A percentile compares a stretch with the other conserved stretches of the same genome.
phyloP scores from a whole-genome alignment of 2,113 vertebrate genomes.

The Salvelinus fontinalis region DNA sequence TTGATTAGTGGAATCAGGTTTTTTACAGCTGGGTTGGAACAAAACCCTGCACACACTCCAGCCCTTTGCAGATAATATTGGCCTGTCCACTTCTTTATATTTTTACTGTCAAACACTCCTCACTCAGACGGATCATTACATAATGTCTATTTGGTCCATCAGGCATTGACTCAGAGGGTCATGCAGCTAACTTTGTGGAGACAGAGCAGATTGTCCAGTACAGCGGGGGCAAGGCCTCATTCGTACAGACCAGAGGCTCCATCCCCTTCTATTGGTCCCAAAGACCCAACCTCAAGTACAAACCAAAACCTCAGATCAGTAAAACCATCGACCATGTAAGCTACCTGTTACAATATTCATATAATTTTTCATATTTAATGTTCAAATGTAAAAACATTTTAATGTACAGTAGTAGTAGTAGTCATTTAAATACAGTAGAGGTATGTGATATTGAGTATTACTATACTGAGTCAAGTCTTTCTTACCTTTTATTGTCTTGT shows the following conservation, averaged over 20 bases:
- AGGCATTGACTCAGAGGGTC: conserved; percentile 98
- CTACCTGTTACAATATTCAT: not conserved
- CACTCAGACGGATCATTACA: not conserved
- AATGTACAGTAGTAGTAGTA: not conserved
- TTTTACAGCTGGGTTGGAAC: too few relatives aligned
- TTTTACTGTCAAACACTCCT: not conserved
- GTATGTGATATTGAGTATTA: not conserved
- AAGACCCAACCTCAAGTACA: conserved; percentile 94
- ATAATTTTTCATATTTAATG: not conserved
- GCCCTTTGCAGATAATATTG: too few relatives aligned
- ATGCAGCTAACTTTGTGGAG: conserved; percentile 94
- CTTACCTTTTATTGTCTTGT: not conserved
- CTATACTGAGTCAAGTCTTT: not conserved
- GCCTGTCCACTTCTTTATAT: not conserved
- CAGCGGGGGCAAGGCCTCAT: conserved; percentile 84
- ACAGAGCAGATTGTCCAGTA: conserved; percentile 94
- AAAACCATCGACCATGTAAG: conserved; percentile 90
- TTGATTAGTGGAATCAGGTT: too few relatives aligned
- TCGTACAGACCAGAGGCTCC: conserved; percentile 94
- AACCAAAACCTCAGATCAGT: conserved; percentile 93
- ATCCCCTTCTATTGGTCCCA: conserved; percentile 98
- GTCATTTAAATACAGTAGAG: not conserved
- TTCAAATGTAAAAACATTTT: not conserved
- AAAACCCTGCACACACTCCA: too few relatives aligned
- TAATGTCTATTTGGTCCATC: conserved; percentile 3